These are phyloP conservation scores for Trididemnum nubilum DNA, from an alignment of 23 tunicate species.

Conservation along the genomic window DNA sequence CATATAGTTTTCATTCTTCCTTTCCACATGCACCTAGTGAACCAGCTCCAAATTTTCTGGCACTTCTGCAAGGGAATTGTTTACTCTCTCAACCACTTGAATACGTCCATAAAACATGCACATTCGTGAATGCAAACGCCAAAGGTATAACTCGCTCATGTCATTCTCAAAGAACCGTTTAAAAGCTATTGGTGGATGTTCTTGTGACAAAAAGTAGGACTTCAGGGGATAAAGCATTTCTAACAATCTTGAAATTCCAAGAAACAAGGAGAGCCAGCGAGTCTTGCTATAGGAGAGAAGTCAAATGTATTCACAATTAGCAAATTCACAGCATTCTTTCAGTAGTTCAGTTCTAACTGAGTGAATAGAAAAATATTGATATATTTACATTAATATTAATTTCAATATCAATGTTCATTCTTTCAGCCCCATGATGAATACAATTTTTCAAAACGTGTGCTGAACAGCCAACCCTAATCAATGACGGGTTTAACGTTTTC, in stretches of 20 bases:
- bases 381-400: no score
- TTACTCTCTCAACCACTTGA: not conserved
- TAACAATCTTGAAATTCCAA: slow-evolving; percentile 21
- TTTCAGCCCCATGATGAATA: slow-evolving; percentile 13
- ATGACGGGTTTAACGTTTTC: not conserved
- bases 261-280: slow-evolving; percentile 27
- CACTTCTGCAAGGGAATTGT: not conserved
- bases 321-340: slow-evolving; percentile 18
- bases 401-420: slow-evolving; percentile 18
- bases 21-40: not conserved
- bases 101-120: not conserved
- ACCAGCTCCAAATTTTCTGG: not conserved
- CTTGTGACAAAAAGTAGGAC: slow-evolving; percentile 6
- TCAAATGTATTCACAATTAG: not conserved
- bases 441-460: slow-evolving; percentile 27
- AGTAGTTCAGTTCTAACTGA: slow-evolving; percentile 9
- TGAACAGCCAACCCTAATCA: slow-evolving; percentile 18
- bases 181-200: slow-evolving; percentile 1
- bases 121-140: slow-evolving; percentile 4
- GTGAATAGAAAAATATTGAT: slow-evolving; percentile 30
- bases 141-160: slow-evolving; percentile 6
- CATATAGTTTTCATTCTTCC: not conserved
- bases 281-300: not conserved
- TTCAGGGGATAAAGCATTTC: slow-evolving; percentile 9
- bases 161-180: slow-evolving; percentile 6